phyloP scores from a whole-genome alignment of 2,113 vertebrate species.

The Podarcis raffonei region DNA sequence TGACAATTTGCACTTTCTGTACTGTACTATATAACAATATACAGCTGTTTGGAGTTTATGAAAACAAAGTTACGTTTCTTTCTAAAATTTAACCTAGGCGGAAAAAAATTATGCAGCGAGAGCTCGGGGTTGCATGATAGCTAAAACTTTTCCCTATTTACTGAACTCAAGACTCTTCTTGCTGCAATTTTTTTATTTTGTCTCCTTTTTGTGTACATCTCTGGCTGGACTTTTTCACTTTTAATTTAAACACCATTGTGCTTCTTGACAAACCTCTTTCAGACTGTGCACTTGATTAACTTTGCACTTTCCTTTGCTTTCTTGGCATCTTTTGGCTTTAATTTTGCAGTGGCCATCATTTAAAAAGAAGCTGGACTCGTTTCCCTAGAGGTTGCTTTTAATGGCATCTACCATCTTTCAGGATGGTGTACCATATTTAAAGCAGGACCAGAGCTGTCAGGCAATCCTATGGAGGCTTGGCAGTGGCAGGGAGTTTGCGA shows the following conservation, averaged over 20 bases:
- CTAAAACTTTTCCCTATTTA: slow-evolving; percentile 13
- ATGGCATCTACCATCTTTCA: background rate
- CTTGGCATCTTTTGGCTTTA: rapidly evolving
- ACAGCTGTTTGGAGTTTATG: slow-evolving; percentile 40
- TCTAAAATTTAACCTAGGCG: slow-evolving; percentile 24
- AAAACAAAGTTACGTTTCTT: slow-evolving; percentile 44
- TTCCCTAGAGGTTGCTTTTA: background rate
- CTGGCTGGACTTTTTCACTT: slow-evolving; percentile 22
- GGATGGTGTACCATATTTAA: background rate
- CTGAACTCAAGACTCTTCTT: slow-evolving; percentile 33
- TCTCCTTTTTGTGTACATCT: slow-evolving; percentile 26
- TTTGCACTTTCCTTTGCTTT: background rate
- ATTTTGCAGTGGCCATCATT: slow-evolving; percentile 6
- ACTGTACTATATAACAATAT: slow-evolving; percentile 51
- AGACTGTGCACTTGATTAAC: rapidly evolving
- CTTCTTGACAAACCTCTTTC: background rate
- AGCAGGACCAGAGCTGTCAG: background rate
- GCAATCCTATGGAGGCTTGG: too few species aligned
- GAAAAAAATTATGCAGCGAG: slow-evolving; percentile 32
- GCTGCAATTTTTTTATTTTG: slow-evolving; percentile 32
- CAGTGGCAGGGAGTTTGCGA: too few species aligned
- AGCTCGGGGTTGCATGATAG: slow-evolving; percentile 28
- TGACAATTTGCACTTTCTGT: slow-evolving; percentile 60
- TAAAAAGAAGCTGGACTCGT: rapidly evolving
- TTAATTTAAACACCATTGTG: rapidly evolving